Evolutionary conservation across 2,113 vertebrate genomes (phyloP).

Genomic region (Triplophysa siluroides): DNA sequence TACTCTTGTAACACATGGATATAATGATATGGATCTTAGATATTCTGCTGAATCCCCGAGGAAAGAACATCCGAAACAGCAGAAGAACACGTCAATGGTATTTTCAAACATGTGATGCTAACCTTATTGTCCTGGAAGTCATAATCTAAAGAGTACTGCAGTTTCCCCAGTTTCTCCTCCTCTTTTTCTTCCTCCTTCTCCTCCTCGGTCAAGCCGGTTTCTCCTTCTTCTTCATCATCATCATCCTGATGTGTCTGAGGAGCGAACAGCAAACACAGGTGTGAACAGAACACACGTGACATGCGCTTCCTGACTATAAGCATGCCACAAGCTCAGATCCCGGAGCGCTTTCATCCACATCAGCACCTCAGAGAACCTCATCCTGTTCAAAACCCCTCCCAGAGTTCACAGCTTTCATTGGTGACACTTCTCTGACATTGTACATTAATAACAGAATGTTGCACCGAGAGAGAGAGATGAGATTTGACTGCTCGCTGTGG

Average conservation of each 20-base stretch:
- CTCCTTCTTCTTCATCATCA: constrained; percentile 85
- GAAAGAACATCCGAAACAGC: no score
- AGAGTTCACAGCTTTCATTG: constrained; percentile 52
- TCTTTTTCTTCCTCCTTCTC: constrained; percentile 96
- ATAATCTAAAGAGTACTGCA: constrained; percentile 96
- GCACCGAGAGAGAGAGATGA: background rate
- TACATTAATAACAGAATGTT: no score
- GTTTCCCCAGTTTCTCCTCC: constrained; percentile 92
- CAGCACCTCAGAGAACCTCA: constrained; percentile 25
- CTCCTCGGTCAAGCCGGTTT: constrained; percentile 90
- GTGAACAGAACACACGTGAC: background rate
- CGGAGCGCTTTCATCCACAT: constrained; percentile 58
- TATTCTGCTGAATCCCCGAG: no score
- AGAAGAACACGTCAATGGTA: no score
- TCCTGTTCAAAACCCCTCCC: constrained; percentile 50
- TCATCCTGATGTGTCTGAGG: constrained; percentile 85
- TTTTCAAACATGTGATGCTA: constrained; percentile 14
- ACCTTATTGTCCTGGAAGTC: constrained; percentile 98
- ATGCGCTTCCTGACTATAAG: constrained; percentile 60
- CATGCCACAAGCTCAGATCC: constrained; percentile 75
- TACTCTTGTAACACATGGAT: no score
- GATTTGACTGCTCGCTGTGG: constrained; percentile 42
- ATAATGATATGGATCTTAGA: no score
- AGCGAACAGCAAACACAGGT: background rate
- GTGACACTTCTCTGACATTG: constrained; percentile 40